Evolutionary conservation across 2,888 invertebrate species (phyloP), one percentile per base, ranked within the genome.

Genomic region (Tridacna gigas): DNA sequence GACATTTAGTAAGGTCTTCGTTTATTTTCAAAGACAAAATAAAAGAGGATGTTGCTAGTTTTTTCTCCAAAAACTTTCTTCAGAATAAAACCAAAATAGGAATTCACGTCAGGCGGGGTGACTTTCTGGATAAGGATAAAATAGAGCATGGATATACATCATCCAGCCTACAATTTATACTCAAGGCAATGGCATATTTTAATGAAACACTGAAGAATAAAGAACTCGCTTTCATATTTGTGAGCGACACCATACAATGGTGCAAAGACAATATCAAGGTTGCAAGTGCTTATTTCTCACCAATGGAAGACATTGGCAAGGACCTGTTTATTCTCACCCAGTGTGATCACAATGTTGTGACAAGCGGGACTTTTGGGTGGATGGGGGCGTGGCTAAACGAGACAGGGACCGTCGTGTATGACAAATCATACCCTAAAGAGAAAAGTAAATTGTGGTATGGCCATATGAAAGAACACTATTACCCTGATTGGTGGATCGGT

Each of bases 331-430:
- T 67, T 20, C 18, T 67, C n/a, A 67, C 67, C 18, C 67, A 67
- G n/a, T 67, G 67, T 67, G 67, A 67, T 45, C 67, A 67, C 18
- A 67, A 67, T 22, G 45, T 67, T 67, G 67, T 67, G 13, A 67
- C 67, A 18, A 28, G 15, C 12, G 67, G 67, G 20, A 28, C 67
- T 4, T 67, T 45, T 67, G 67, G 67, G 20, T 67, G 67, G 67
- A 67, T 67, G 67, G 67, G 67, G 67, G 67, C 67, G 67, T 67
- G 67, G 67, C 37, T 67, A n/a, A 67, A 67, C 45, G 67, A 67
- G n/a, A 67, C 67, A 13, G 67, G 67, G 20, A 67, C 67, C 0
- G 67, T 67, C 7, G 18, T 67, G 15, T 67, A 67, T 67, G 67
- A 67, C 22, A 67, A 67, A 67, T 67, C 67, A 20, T 67, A 45